These are phyloP conservation scores for Noctilio leporinus DNA, from an alignment of 2,113 vertebrate species.

Conservation along the genomic window DNA sequence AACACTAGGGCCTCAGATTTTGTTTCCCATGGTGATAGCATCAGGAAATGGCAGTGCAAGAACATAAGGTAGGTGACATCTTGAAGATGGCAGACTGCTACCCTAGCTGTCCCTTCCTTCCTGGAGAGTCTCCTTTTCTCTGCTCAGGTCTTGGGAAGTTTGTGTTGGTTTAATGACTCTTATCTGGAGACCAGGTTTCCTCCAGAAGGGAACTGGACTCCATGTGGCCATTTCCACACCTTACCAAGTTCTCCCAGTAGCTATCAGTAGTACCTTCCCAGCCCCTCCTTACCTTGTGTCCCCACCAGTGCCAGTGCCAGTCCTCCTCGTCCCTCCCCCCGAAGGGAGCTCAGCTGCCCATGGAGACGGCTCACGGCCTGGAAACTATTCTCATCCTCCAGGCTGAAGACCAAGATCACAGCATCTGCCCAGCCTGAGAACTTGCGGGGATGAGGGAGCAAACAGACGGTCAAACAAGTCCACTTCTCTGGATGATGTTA, in stretches of 20 bases:
- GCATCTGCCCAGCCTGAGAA: constrained; percentile 95
- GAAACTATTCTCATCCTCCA: constrained; percentile 95
- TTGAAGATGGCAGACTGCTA: not conserved
- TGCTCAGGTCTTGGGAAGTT: not conserved
- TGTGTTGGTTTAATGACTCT: not conserved
- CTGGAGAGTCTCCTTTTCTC: not conserved
- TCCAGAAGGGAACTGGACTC: not conserved
- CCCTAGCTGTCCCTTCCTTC: not conserved
- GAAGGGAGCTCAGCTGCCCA: constrained; percentile 81
- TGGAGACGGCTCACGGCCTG: constrained; percentile 89
- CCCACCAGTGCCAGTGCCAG: constrained; percentile 88
- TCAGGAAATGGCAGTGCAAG: not conserved
- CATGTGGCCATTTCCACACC: not conserved
- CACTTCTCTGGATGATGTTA: not conserved
- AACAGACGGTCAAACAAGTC: constrained; percentile 5
- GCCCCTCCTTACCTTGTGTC: constrained; percentile 89
- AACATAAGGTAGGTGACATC: not conserved
- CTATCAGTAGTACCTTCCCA: not conserved
- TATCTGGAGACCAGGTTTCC: not conserved
- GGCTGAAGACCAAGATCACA: constrained; percentile 94
- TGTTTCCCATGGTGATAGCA: not conserved
- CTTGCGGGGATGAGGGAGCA: constrained; percentile 71
- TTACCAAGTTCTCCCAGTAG: not conserved
- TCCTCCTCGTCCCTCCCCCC: constrained; percentile 83
- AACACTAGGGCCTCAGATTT: not conserved